Evolutionary conservation across 2,888 invertebrate species (phyloP), one percentile per base, ranked within the genome.

Genomic region (Phlogophora meticulosa): DNA sequence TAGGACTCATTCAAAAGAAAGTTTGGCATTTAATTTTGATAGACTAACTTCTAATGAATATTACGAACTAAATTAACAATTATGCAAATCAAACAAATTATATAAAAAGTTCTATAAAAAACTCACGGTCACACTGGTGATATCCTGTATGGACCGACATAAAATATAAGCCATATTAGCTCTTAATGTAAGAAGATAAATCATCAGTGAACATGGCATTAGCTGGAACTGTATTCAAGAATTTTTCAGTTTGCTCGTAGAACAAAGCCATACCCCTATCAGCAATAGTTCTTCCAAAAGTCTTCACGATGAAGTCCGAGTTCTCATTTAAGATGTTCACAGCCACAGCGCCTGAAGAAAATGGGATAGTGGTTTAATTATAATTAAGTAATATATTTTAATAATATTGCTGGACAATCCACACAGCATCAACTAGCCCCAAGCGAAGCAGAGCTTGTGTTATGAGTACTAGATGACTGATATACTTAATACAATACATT

Each of bases 291-390:
- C 15, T 56, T 45, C 72, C 80, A 0, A 79, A 36, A 15, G 9
- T 34, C 1, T 67, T 81, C 0, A 20, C 2, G 7, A 69, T 0
- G 11, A 46, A 49, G n/a, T 73, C n/a, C 64, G 64, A 80, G 17
- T 80, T 71, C 11, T 78, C 81, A 36, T 80, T 80, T n/a, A 69
- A 13, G 10, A 80, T 73, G 2, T 73, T 78, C 0, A 71, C 51
- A 5, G n/a, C 51, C 1, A 77, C 66, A 0, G 42, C n/a, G 20
- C 80, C 80, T 80, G 52, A 24, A 42, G 43, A 48, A 46, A 43
- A 13, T 32, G 48, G 36, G 4, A 22, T n/a, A 2, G 38, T 17
- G 1, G n/a, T n/a, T n/a, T n/a, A n/a, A n/a, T n/a, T n/a, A n/a
- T n/a, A n/a, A n/a, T n/a, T n/a, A n/a, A n/a, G n/a, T n/a, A n/a